Evolutionary conservation across 2,797 vertebrate genomes (phyloP).

Genomic region (Neosalanx taihuensis): DNA sequence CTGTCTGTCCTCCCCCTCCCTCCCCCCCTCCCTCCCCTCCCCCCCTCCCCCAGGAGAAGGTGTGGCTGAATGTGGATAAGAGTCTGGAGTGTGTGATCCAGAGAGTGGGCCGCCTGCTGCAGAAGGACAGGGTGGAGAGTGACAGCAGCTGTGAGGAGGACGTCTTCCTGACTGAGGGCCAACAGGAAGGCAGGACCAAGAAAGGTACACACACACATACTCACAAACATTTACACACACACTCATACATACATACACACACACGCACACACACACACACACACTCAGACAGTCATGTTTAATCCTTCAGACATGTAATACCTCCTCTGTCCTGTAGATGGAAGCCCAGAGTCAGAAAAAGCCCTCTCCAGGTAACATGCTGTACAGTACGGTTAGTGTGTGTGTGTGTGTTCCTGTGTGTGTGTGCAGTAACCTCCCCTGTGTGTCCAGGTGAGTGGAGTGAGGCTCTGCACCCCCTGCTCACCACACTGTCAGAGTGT

Average conservation of each 20-base stretch:
- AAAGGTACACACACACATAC: constrained; percentile 76
- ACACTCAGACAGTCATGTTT: background rate
- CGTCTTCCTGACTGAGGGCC: constrained; percentile 78
- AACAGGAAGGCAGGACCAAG: constrained; percentile 74
- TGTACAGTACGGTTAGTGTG: background rate
- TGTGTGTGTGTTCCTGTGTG: background rate
- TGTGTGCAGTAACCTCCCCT: constrained; percentile 1
- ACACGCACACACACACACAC: background rate
- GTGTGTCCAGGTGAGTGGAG: constrained; percentile 89
- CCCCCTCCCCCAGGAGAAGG: constrained; percentile 81
- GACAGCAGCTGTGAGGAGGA: constrained; percentile 90
- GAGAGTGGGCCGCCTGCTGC: constrained; percentile 89
- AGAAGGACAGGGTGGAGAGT: constrained; percentile 83
- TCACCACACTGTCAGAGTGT: constrained; percentile 91
- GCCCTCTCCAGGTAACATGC: constrained; percentile 83
- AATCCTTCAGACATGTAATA: constrained; percentile 63
- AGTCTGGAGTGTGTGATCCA: constrained; percentile 97
- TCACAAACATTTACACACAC: constrained; percentile 11
- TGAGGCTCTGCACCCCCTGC: constrained; percentile 90
- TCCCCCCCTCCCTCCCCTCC: background rate
- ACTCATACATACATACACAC: background rate
- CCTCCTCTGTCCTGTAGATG: constrained; percentile 79
- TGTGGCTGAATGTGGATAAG: constrained; percentile 97
- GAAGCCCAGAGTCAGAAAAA: constrained; percentile 82
- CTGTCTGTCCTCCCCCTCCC: background rate